Conservation (phyloP, 2,113 vertebrate species). For the Psilopsiagon aurifrons region DNA sequence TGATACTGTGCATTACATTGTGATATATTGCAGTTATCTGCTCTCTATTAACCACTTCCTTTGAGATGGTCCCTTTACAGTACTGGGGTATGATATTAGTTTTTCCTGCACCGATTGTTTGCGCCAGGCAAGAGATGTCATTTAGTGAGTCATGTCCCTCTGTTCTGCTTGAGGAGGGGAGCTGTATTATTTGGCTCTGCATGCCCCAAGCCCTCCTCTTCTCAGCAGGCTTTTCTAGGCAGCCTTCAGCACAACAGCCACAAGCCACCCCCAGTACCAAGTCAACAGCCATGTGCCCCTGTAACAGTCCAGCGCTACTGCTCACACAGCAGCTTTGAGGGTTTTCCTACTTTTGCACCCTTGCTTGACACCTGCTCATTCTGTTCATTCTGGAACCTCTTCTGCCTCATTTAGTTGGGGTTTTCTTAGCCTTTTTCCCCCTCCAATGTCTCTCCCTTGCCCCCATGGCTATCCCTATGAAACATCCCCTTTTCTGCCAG, state of each 20-base stretch:
- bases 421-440: not conserved
- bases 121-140: not conserved
- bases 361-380: not conserved
- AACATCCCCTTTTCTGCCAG: not conserved
- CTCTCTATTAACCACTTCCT: not conserved
- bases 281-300: not conserved
- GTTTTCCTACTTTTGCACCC: not conserved
- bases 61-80: not conserved
- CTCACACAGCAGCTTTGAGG: accelerated
- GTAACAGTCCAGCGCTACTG: accelerated
- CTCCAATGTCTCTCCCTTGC: not conserved
- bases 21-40: not conserved
- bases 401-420: not conserved
- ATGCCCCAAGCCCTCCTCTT: accelerated
- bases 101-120: not conserved
- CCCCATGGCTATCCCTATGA: accelerated
- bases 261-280: not conserved
- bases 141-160: not conserved
- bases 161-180: not conserved
- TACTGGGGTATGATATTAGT: accelerated
- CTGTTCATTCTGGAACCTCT: not conserved
- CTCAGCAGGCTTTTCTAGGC: not conserved
- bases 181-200: not conserved
- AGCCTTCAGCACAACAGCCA: not conserved
- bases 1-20: not conserved